phyloP scores from a whole-genome alignment of 2,113 vertebrate species.

The Myotis davidii region DNA sequence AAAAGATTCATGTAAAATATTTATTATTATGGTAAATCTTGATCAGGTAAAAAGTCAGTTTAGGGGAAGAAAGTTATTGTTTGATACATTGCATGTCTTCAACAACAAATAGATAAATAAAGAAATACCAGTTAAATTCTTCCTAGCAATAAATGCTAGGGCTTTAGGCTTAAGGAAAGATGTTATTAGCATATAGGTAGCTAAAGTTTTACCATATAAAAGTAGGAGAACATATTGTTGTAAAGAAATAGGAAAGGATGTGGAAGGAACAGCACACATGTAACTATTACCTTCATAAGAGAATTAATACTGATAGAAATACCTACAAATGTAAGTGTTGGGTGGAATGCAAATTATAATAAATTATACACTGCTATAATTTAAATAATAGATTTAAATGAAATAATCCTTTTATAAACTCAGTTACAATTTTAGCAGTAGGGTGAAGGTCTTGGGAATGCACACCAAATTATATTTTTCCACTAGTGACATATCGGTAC shows the following conservation, averaged over 20 bases:
- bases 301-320: neutral
- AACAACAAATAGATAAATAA: neutral
- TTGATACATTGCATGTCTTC: neutral
- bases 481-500: neutral
- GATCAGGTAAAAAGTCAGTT: neutral
- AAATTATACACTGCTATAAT: neutral
- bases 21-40: neutral
- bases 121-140: neutral
- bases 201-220: neutral
- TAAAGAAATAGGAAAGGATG: neutral
- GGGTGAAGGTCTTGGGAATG: neutral
- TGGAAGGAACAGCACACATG: neutral
- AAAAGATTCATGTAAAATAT: neutral
- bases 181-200: neutral
- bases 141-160: neutral
- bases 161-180: neutral
- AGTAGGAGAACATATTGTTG: neutral
- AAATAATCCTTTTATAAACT: neutral
- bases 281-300: neutral
- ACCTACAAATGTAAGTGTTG: neutral
- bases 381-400: conserved; percentile 5
- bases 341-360: neutral
- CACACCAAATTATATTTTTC: neutral
- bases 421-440: neutral
- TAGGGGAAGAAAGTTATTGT: neutral